These are phyloP conservation scores for Hetaerina americana DNA, from an alignment of 1,140 invertebrate species.

Conservation along the genomic window DNA sequence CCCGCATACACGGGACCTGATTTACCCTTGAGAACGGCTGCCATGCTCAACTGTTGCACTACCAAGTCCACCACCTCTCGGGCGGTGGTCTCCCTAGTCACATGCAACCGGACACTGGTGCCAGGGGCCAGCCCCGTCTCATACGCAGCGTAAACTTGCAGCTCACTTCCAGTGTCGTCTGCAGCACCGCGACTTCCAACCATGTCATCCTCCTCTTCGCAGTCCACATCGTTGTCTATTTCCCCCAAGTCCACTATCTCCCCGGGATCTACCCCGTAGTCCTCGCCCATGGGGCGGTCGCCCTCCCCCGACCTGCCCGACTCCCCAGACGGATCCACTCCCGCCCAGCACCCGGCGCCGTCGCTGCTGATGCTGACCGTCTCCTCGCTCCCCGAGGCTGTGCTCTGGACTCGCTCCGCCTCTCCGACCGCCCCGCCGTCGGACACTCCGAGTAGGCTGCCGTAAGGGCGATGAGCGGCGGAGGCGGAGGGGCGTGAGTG, in stretches of 20 bases:
- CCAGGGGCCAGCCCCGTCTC: conserved; percentile 83
- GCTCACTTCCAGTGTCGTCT: not conserved
- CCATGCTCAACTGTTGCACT: conserved; percentile 87
- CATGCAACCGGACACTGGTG: conserved; percentile 83
- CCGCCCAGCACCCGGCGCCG: not conserved
- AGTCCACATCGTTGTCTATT: not conserved
- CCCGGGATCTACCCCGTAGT: not conserved
- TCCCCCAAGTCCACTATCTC: not conserved
- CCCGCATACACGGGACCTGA: conserved; percentile 68
- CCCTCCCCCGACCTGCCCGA: not conserved
- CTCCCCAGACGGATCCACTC: not conserved
- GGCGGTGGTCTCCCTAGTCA: conserved; percentile 78
- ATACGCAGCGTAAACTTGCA: conserved; percentile 81
- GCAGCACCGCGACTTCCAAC: not conserved
- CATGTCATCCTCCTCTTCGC: not conserved
- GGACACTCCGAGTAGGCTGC: not conserved
- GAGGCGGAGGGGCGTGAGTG: not conserved
- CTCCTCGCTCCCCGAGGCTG: not conserved
- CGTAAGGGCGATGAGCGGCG: not conserved
- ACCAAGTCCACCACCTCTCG: conserved; percentile 88
- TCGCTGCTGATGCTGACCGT: not conserved
- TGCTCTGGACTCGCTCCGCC: not conserved
- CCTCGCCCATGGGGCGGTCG: not conserved
- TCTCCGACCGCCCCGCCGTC: not conserved
- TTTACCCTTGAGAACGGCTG: conserved; percentile 67